phyloP scores from a whole-genome alignment of 2,113 vertebrate species.

The Corapipo altera region DNA sequence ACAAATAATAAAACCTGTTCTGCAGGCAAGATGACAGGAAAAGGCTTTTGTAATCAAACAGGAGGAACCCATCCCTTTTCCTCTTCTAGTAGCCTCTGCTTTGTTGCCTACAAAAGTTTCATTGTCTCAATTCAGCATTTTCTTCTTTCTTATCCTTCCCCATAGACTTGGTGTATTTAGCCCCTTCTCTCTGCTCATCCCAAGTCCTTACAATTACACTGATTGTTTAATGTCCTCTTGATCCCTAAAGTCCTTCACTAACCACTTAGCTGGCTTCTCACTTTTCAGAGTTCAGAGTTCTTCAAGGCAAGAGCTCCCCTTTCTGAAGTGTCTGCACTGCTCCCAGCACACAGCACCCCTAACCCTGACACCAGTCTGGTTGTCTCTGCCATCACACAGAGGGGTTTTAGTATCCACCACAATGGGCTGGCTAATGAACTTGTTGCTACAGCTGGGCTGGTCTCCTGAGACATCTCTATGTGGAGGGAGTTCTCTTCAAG shows the following conservation, averaged over 20 bases:
- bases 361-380: background rate
- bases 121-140: background rate
- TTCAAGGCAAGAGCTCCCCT: background rate
- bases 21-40: constrained; percentile 37
- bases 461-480: background rate
- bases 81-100: background rate
- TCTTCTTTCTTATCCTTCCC: background rate
- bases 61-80: constrained; percentile 15
- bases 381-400: background rate
- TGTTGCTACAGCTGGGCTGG: constrained; percentile 39
- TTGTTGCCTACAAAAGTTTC: background rate
- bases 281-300: background rate
- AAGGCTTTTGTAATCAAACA: constrained; percentile 3
- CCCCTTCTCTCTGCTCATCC: background rate
- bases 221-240: background rate
- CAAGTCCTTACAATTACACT: background rate
- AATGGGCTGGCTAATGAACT: constrained; percentile 12
- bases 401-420: background rate
- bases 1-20: constrained; percentile 40
- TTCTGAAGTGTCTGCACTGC: background rate
- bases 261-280: background rate
- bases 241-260: background rate
- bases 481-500: constrained; percentile 8
- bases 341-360: background rate
- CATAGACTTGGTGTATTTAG: background rate